Evolutionary conservation across 2,113 vertebrate species (phyloP), one percentile per base, ranked within the genome.

Genomic region (Burhinus bistriatus): DNA sequence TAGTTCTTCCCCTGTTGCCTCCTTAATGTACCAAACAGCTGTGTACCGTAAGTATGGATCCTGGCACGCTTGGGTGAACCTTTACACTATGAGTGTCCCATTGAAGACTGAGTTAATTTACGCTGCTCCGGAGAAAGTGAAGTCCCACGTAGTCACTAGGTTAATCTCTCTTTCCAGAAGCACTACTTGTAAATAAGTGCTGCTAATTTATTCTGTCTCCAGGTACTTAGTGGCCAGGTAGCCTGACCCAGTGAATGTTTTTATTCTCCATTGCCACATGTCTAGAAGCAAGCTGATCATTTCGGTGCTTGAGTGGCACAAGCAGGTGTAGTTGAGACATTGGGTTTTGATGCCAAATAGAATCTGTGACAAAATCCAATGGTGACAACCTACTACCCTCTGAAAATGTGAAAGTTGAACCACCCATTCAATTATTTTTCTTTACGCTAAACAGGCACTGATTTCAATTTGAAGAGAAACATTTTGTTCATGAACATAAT

Each of bases 391-490:
- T 68, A 38, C 34, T 51, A 44, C 66, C 61, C 23, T 59, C 68
- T 40, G 26, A 87, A 97, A 93, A 49, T 40, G 51, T 26, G 38
- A 27, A 89, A 62, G 34, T 5, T 91, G 70, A 95, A 54, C 38
- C 38, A 65, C 12, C 16, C 26, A 29, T 73, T 47, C 47, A 78
- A 22, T 69, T 68, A 69, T 83, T 78, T 70, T 71, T 61, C 77
- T 64, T 93, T 86, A 26, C 69, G 36, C 59, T 91, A 55, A 92
- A 44, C n/a, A 82, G 72, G 45, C 49, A 80, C 14, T 44, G 58
- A 76, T 84, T 95, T 89, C 34, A 90, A 82, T 70, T 76, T 65
- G 73, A 90, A 93, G 80, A 90, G 52, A 90, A 93, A 34, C 20
- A 20, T 55, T 69, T 83, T 65, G 59, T 62, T 82, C 52, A 8